Percentiles rank a stretch among this genome's conserved stretches.
phyloP scores from a whole-genome alignment of 2,888 invertebrate species.

The Temnothorax unifasciatus region DNA sequence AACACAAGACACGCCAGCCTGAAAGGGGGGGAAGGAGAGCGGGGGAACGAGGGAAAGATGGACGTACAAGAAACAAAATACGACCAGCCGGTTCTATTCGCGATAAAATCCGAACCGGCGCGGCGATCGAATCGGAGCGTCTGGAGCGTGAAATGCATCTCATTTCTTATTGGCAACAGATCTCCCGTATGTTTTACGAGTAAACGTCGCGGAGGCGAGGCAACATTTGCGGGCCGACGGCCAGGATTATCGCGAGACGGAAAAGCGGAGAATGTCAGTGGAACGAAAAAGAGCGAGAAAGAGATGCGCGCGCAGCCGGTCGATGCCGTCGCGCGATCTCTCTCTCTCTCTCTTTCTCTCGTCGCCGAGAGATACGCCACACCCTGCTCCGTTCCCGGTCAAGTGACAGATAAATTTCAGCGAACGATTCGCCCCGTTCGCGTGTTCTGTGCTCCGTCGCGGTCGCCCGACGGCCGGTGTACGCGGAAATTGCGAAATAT shows the following conservation, averaged over 20 bases:
- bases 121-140: no score
- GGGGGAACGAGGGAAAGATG: background rate
- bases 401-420: constrained; percentile 3
- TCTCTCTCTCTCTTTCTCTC: constrained; percentile 28
- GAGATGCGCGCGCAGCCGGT: constrained; percentile 84
- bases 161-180: background rate
- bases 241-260: background rate
- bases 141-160: background rate
- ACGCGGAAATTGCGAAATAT: background rate
- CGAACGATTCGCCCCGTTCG: background rate
- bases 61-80: background rate
- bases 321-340: constrained; percentile 82
- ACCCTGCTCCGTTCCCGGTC: constrained; percentile 73
- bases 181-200: background rate
- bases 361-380: constrained; percentile 79
- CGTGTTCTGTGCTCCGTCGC: background rate
- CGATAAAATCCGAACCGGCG: background rate
- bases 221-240: background rate
- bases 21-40: background rate
- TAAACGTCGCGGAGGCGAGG: background rate
- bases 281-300: constrained; percentile 18
- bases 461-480: background rate
- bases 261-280: constrained; percentile 14
- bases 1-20: background rate
- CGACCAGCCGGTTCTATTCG: background rate